These are phyloP conservation scores for Ganaspis brasiliensis DNA, from an alignment of 2,888 invertebrate genomes.

Conservation along the genomic window DNA sequence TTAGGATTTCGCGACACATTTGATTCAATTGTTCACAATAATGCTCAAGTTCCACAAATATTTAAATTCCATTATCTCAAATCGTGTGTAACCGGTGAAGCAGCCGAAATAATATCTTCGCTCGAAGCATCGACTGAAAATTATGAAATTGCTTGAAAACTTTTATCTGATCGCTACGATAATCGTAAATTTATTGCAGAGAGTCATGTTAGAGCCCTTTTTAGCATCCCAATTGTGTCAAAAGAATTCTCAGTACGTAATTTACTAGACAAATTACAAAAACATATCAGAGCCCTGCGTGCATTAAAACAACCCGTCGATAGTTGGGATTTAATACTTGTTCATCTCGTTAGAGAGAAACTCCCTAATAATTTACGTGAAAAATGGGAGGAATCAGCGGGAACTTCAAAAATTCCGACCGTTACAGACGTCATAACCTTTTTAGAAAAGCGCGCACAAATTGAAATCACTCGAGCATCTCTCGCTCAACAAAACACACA, in stretches of 20 bases:
- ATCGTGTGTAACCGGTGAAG: neutral
- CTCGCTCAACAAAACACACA: too few species aligned
- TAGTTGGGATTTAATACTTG: neutral
- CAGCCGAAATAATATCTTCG: neutral
- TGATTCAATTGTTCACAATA: conserved; percentile 26
- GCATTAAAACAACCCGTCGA: conserved; percentile 21
- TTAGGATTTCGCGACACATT: conserved; percentile 23
- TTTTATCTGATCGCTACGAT: conserved; percentile 6
- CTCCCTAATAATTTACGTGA: neutral
- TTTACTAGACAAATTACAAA: conserved; percentile 26
- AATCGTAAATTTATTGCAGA: conserved; percentile 7
- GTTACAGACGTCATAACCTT: neutral
- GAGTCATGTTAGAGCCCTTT: neutral
- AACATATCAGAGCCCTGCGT: conserved; percentile 7
- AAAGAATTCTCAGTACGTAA: conserved; percentile 12
- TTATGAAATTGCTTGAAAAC: conserved; percentile 3
- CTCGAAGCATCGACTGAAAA: neutral
- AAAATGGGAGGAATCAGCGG: neutral
- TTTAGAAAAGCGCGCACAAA: neutral
- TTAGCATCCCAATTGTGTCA: conserved; percentile 6
- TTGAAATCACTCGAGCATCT: neutral
- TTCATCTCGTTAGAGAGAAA: neutral
- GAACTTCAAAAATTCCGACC: neutral
- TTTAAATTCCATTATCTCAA: conserved; percentile 20
- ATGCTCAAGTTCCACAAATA: conserved; percentile 8